Evolutionary conservation across 2,797 vertebrate genomes (phyloP).

Genomic region (Lithobates sylvaticus): DNA sequence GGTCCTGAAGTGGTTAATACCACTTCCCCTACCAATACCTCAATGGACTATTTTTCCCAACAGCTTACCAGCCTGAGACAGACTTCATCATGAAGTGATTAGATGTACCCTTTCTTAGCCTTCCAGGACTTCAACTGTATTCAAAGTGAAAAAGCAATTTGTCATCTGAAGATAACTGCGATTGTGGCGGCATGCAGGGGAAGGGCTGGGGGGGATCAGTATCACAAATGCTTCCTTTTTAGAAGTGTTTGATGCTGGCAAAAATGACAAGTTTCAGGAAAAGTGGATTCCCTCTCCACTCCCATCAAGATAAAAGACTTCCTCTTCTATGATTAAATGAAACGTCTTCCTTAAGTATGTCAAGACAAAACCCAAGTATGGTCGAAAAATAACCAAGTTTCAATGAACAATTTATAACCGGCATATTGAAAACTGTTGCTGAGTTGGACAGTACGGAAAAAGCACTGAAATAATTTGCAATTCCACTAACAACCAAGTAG

Average conservation of each 20-base stretch:
- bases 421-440: too few relatives aligned
- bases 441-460: too few relatives aligned
- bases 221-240: conserved; percentile 35
- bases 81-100: too few relatives aligned
- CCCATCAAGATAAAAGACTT: conserved; percentile 33
- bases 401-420: not conserved
- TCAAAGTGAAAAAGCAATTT: not conserved
- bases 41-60: too few relatives aligned
- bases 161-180: not conserved
- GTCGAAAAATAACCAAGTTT: not conserved
- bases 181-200: not conserved
- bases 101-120: not conserved
- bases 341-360: conserved; percentile 9
- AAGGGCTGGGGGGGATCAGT: not conserved
- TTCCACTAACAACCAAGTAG: too few relatives aligned
- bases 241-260: conserved; percentile 36
- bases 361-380: not conserved
- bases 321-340: conserved; percentile 45
- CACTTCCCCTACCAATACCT: too few relatives aligned
- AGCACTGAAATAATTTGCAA: too few relatives aligned
- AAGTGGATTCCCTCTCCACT: not conserved
- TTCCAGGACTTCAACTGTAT: not conserved
- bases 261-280: conserved; percentile 42
- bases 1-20: too few relatives aligned
- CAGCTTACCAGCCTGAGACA: too few relatives aligned